phyloP scores from a whole-genome alignment of 2,888 invertebrate genomes.

The Anorthoa munda region DNA sequence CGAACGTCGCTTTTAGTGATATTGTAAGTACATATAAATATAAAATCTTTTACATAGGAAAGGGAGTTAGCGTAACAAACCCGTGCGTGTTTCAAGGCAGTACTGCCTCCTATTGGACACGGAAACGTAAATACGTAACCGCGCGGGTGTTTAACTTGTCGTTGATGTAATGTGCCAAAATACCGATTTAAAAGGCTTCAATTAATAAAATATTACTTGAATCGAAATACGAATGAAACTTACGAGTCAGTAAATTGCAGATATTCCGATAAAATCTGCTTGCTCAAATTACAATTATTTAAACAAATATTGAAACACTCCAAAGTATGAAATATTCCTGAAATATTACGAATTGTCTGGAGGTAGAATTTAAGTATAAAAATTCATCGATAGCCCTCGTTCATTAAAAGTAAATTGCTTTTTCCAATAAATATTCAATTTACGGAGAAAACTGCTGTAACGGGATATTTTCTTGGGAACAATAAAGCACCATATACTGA shows the following conservation, averaged over 20 bases:
- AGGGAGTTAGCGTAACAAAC: no score
- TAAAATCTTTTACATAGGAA: no score
- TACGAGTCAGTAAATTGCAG: neutral
- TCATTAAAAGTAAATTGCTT: conserved; percentile 46
- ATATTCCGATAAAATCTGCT: neutral
- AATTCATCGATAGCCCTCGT: conserved; percentile 12
- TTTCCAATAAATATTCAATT: conserved; percentile 54
- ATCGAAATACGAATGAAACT: neutral
- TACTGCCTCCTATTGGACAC: no score
- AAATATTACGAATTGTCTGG: conserved; percentile 16
- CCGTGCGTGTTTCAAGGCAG: no score
- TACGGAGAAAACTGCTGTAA: neutral
- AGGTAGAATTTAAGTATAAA: conserved; percentile 38
- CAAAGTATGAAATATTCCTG: neutral
- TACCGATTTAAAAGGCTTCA: no score
- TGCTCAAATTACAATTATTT: neutral
- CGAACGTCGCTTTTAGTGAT: no score
- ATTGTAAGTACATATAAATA: no score
- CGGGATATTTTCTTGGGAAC: no score
- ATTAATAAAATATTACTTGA: neutral
- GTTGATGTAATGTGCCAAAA: no score
- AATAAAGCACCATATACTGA: no score
- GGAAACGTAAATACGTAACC: no score
- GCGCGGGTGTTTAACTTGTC: no score
- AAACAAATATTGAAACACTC: conserved; percentile 16